These are phyloP conservation scores for Clarias magur DNA, from an alignment of 2,113 vertebrate genomes.

Conservation along the genomic window DNA sequence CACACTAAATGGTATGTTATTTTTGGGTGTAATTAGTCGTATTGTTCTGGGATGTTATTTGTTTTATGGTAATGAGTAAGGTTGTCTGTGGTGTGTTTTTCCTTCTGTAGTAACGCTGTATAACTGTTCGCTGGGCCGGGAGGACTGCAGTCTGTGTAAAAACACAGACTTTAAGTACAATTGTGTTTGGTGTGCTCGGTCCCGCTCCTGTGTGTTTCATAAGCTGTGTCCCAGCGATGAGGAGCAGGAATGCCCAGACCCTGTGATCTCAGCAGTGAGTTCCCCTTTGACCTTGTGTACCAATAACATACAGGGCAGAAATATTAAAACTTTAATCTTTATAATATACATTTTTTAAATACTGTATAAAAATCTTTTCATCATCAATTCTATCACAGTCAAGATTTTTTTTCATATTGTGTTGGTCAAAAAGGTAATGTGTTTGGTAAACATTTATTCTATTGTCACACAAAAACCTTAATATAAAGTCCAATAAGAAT, in stretches of 20 bases:
- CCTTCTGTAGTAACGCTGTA: conserved; percentile 84
- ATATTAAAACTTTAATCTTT: neutral
- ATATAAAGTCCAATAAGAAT: too few species aligned
- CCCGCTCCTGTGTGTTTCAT: conserved; percentile 78
- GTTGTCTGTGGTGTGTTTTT: neutral
- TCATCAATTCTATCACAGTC: too few species aligned
- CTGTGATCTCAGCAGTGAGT: conserved; percentile 84
- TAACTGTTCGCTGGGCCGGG: conserved; percentile 87
- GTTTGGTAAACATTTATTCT: neutral
- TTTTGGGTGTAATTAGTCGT: neutral
- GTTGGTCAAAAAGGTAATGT: neutral
- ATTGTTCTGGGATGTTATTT: neutral
- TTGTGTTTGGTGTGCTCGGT: conserved; percentile 85
- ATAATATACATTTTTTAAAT: too few species aligned
- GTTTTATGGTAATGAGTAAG: neutral
- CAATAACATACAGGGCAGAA: too few species aligned
- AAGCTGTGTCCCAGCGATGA: conserved; percentile 70
- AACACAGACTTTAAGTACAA: conserved; percentile 73
- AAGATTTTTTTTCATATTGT: neutral
- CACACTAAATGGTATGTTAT: conserved; percentile 80
- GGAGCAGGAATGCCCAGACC: conserved; percentile 78
- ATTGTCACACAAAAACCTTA: too few species aligned
- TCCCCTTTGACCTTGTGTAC: neutral
- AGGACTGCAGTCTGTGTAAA: conserved; percentile 90
- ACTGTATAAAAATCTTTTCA: conserved; percentile 16